Conservation (phyloP, 2,113 vertebrate genomes). For the Archilochus colubris region DNA sequence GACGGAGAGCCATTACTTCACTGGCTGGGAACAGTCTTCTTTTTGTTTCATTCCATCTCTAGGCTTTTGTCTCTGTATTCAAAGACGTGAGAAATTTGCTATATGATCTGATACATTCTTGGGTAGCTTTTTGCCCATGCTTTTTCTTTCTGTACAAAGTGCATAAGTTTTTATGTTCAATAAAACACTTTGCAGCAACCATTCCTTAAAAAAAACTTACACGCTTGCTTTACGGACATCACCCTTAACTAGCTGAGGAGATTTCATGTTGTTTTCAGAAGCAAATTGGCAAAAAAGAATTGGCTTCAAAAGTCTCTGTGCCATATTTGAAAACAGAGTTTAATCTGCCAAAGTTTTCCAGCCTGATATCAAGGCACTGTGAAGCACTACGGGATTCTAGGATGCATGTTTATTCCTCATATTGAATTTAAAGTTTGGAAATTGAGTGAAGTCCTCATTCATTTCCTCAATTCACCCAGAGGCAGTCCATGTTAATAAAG, state of each 20-base stretch:
- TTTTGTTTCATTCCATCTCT: slow-evolving; percentile 24
- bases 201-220: background rate
- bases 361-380: background rate
- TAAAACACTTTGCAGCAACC: background rate
- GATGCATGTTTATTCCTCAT: background rate
- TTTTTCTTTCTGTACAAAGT: background rate
- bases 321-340: background rate
- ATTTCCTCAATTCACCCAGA: background rate
- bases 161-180: background rate
- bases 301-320: background rate
- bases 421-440: background rate
- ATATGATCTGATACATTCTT: background rate
- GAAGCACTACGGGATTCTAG: background rate
- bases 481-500: background rate
- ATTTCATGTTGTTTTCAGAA: background rate
- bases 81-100: background rate
- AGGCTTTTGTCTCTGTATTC: background rate
- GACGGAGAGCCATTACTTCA: background rate
- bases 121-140: background rate
- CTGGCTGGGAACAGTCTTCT: background rate
- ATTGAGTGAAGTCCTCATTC: background rate
- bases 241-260: background rate
- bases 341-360: background rate
- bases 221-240: background rate
- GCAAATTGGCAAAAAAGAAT: background rate